phyloP scores from a whole-genome alignment of 2,113 vertebrate genomes.

The Tautogolabrus adspersus region DNA sequence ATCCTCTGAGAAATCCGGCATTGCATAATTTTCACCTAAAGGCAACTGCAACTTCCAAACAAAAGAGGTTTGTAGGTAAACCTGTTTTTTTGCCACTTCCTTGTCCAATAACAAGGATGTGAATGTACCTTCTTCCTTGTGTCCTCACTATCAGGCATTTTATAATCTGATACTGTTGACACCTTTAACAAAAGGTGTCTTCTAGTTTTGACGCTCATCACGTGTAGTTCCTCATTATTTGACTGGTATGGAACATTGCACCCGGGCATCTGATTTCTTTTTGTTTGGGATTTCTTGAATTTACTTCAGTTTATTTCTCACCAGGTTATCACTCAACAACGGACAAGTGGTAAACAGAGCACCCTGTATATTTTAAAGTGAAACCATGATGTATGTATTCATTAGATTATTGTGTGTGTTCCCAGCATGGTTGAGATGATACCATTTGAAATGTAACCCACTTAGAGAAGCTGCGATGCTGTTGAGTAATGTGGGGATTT shows the following conservation, averaged over 20 bases:
- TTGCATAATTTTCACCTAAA: background rate
- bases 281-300: constrained; percentile 2
- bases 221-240: constrained; percentile 8
- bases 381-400: constrained; percentile 14
- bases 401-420: constrained; percentile 33
- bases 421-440: constrained; percentile 51
- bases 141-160: background rate
- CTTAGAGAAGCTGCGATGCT: constrained; percentile 47
- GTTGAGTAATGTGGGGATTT: constrained; percentile 64
- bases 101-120: constrained; percentile 35
- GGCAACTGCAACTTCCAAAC: background rate
- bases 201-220: background rate
- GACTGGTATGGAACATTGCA: background rate
- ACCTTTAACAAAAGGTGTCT: constrained; percentile 18
- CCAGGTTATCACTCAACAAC: constrained; percentile 55
- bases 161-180: background rate
- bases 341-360: constrained; percentile 59
- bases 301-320: constrained; percentile 42
- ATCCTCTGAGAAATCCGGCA: background rate
- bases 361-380: background rate
- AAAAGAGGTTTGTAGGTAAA: constrained; percentile 8
- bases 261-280: background rate
- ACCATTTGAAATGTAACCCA: constrained; percentile 37
- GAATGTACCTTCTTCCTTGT: background rate
- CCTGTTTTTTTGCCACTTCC: constrained; percentile 42